These are phyloP conservation scores for Aulostomus chinensis DNA, from an alignment of 2,797 vertebrate genomes.

Conservation along the genomic window DNA sequence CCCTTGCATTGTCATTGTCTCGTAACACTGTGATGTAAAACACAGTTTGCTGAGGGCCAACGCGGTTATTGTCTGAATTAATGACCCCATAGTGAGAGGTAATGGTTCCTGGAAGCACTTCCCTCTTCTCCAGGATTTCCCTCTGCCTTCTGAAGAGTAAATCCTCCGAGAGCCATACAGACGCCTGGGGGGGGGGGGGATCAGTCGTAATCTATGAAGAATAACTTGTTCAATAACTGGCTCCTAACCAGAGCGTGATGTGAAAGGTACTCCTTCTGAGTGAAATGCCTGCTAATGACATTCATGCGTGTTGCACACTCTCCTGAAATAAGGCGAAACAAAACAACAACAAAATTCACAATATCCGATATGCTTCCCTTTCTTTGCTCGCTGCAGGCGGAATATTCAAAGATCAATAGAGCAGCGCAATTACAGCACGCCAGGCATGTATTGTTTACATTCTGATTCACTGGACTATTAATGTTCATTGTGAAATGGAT, in stretches of 20 bases:
- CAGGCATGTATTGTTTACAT: conserved; percentile 37
- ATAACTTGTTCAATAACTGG: conserved; percentile 53
- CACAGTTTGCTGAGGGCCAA: conserved; percentile 28
- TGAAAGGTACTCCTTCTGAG: conserved; percentile 15
- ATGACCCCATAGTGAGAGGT: conserved; percentile 44
- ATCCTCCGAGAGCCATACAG: conserved; percentile 37
- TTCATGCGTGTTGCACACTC: conserved; percentile 14
- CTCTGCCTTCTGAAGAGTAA: conserved; percentile 32
- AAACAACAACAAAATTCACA: conserved; percentile 7
- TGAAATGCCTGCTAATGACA: conserved; percentile 41
- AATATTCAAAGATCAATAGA: conserved; percentile 44
- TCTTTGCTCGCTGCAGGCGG: conserved; percentile 12
- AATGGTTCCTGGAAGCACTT: conserved; percentile 45
- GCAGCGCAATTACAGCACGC: conserved; percentile 15
- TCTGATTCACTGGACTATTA: conserved; percentile 25
- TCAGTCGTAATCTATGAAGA: conserved; percentile 38
- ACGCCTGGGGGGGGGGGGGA: conserved; percentile 32
- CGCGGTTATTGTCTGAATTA: conserved; percentile 58
- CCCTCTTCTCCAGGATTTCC: conserved; percentile 31
- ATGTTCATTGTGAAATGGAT: conserved; percentile 30
- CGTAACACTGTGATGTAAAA: conserved; percentile 34
- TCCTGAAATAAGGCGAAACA: conserved; percentile 17
- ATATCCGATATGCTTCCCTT: conserved; percentile 4
- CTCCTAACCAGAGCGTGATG: conserved; percentile 29
- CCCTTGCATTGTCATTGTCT: background rate